These are phyloP conservation scores for Pogona vitticeps DNA, from an alignment of 2,113 vertebrate species.

Conservation along the genomic window DNA sequence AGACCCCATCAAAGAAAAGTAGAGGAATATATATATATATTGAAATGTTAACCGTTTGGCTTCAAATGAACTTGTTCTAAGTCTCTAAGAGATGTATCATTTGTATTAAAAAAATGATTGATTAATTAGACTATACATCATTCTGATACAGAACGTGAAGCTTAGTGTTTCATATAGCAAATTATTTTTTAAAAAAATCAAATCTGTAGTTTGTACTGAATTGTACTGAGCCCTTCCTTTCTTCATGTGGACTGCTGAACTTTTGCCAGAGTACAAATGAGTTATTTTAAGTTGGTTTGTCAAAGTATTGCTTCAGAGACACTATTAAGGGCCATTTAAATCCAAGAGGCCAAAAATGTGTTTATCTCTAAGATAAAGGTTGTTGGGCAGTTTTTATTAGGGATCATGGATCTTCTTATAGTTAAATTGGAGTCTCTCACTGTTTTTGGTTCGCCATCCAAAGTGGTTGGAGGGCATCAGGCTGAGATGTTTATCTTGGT, in stretches of 20 bases:
- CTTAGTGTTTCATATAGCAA: not conserved
- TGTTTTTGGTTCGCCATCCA: slow-evolving; percentile 44
- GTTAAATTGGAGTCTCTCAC: slow-evolving; percentile 22
- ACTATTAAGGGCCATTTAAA: not conserved
- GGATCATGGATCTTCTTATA: not conserved
- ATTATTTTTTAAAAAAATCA: slow-evolving; percentile 9
- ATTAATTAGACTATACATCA: not conserved
- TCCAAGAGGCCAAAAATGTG: not conserved
- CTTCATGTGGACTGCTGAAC: not conserved
- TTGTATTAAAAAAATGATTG: not conserved
- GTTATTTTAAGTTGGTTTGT: not conserved
- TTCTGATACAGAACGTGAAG: not conserved
- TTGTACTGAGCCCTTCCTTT: not conserved
- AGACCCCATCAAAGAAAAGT: not conserved
- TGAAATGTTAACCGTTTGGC: not conserved
- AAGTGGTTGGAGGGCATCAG: slow-evolving; percentile 38
- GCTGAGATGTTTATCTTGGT: slow-evolving; percentile 27
- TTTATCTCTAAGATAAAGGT: not conserved
- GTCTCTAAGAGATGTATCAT: not conserved
- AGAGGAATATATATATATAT: not conserved
- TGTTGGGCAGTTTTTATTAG: not conserved
- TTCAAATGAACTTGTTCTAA: not conserved
- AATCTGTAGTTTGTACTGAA: slow-evolving; percentile 18
- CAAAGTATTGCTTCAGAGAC: slow-evolving; percentile 35
- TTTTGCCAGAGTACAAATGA: not conserved